phyloP scores from a whole-genome alignment of 2,797 vertebrate species.

The Xiphophorus birchmanni region DNA sequence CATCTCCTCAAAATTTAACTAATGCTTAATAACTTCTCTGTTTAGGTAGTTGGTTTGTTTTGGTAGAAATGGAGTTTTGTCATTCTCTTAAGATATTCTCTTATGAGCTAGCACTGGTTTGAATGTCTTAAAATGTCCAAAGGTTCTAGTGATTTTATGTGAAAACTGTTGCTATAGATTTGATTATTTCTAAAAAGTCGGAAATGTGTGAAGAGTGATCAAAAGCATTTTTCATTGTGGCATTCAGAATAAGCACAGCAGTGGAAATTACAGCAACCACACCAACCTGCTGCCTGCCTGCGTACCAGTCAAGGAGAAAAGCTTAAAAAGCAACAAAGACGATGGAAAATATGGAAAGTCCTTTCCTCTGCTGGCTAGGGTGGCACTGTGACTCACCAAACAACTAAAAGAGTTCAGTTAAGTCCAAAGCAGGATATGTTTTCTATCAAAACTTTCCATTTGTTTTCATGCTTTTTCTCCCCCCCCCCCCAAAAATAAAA shows the following conservation, averaged over 20 bases:
- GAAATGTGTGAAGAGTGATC: slow-evolving; percentile 36
- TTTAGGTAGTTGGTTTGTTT: not conserved
- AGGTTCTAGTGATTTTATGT: not conserved
- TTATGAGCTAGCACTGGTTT: not conserved
- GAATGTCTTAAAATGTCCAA: not conserved
- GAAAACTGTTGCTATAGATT: slow-evolving; percentile 23
- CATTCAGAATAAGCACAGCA: slow-evolving; percentile 58
- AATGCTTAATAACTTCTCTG: not conserved
- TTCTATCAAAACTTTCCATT: slow-evolving; percentile 54
- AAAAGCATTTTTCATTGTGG: slow-evolving; percentile 44
- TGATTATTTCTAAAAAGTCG: slow-evolving; percentile 53
- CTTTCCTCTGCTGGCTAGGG: slow-evolving; percentile 49
- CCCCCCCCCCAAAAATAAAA: not conserved
- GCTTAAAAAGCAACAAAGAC: slow-evolving; percentile 27
- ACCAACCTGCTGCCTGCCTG: slow-evolving; percentile 48
- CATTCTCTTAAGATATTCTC: not conserved
- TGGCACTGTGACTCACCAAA: slow-evolving; percentile 67
- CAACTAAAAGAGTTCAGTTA: slow-evolving; percentile 55
- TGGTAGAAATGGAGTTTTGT: not conserved
- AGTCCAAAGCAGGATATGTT: slow-evolving; percentile 53
- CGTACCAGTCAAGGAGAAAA: slow-evolving; percentile 44
- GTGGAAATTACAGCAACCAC: slow-evolving; percentile 58
- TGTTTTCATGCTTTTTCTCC: slow-evolving; percentile 36
- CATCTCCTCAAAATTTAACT: not conserved
- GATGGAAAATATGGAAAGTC: slow-evolving; percentile 60